Conservation (phyloP, 2,888 invertebrate genomes). For the Eulithis prunata region DNA sequence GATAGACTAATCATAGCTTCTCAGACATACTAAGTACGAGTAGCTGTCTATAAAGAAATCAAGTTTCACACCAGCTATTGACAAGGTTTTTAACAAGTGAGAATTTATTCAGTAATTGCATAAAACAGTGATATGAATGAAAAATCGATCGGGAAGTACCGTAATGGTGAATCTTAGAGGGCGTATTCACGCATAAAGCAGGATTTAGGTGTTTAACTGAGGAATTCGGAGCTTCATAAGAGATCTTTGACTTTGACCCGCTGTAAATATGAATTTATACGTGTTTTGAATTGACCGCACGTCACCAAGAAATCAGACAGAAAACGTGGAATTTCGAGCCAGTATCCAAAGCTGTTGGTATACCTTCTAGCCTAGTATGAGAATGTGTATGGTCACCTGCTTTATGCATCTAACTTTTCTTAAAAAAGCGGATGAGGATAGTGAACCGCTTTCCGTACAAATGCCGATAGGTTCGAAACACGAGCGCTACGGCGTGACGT, state of each 20-base stretch:
- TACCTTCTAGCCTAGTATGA: too few species aligned
- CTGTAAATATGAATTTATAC: too few species aligned
- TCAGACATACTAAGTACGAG: slow-evolving; percentile 26
- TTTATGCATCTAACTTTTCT: too few species aligned
- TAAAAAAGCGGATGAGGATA: too few species aligned
- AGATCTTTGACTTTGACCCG: too few species aligned
- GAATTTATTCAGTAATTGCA: slow-evolving; percentile 35
- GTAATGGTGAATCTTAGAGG: slow-evolving; percentile 66
- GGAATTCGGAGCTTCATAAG: too few species aligned
- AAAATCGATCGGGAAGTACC: slow-evolving; percentile 56
- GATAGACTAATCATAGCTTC: slow-evolving; percentile 37
- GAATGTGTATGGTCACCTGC: too few species aligned
- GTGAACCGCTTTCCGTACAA: slow-evolving; percentile 21
- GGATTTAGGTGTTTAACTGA: not conserved
- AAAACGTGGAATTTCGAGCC: too few species aligned
- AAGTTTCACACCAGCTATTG: slow-evolving; percentile 30
- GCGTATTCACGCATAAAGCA: slow-evolving; percentile 12
- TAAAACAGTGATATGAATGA: slow-evolving; percentile 40
- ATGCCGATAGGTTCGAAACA: slow-evolving; percentile 19
- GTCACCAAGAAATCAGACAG: too few species aligned
- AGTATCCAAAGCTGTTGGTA: too few species aligned
- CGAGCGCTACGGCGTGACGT: slow-evolving; percentile 54
- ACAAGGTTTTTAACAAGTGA: slow-evolving; percentile 34
- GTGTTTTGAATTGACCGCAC: too few species aligned
- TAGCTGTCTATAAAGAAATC: slow-evolving; percentile 23